Conservation (phyloP, 2,797 vertebrate genomes). For the Tragelaphus eurycerus region DNA sequence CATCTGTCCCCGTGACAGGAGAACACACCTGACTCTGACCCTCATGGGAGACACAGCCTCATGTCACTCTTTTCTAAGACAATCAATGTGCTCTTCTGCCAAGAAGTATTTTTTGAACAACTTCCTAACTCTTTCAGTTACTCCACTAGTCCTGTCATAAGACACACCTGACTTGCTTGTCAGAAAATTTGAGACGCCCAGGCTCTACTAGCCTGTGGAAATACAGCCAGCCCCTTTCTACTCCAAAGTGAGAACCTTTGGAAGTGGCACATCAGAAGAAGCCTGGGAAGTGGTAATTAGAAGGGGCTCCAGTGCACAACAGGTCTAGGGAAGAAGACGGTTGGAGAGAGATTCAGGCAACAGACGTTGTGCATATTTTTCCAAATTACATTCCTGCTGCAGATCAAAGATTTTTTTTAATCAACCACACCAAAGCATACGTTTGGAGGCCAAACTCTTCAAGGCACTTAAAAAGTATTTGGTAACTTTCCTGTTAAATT, state of each 20-base stretch:
- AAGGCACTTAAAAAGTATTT: constrained; percentile 76
- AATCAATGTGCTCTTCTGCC: not conserved
- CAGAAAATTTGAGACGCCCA: not conserved
- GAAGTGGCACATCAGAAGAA: not conserved
- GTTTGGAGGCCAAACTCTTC: constrained; percentile 74
- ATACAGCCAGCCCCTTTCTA: not conserved
- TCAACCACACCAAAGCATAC: constrained; percentile 65
- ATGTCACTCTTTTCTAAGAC: not conserved
- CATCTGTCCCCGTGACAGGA: not conserved
- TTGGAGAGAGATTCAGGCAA: not conserved
- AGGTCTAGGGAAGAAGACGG: not conserved
- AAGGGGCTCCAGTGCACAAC: not conserved
- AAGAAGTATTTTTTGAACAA: not conserved
- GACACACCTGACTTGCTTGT: not conserved
- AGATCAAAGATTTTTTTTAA: constrained; percentile 48
- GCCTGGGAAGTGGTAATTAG: not conserved
- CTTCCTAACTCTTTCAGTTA: not conserved
- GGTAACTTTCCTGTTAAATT: constrained; percentile 76
- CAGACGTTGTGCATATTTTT: constrained; percentile 3
- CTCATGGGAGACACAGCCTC: not conserved
- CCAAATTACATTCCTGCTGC: constrained; percentile 43
- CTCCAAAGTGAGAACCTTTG: not conserved
- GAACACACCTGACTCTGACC: not conserved
- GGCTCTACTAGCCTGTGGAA: not conserved
- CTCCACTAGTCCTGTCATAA: not conserved